Percentiles rank a stretch among this genome's conserved stretches.
Conservation (phyloP, 64 coral and sea anemone genomes). For the Trachythela sp. region DNA sequence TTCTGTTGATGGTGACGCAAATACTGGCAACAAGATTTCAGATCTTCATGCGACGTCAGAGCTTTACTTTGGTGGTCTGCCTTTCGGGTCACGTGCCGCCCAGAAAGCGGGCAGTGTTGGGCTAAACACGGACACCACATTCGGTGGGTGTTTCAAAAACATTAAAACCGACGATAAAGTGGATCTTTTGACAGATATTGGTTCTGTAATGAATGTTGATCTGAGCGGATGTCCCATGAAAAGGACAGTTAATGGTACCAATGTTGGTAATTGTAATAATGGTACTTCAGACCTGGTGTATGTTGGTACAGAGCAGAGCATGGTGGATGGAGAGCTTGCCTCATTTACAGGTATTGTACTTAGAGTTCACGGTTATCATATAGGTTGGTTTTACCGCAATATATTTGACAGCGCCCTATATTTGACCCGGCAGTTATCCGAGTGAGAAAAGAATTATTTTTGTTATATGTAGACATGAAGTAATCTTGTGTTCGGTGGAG, state of each 20-base stretch:
- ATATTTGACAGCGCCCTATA: no score
- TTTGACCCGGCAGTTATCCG: no score
- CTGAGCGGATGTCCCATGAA: not conserved
- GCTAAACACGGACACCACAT: not conserved
- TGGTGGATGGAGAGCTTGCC: not conserved
- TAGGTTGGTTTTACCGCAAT: no score
- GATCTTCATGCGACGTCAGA: not conserved
- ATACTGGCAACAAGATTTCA: not conserved
- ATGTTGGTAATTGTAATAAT: not conserved
- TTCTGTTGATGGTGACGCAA: not conserved
- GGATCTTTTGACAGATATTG: not conserved
- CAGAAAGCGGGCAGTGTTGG: not conserved
- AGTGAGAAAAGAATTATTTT: no score
- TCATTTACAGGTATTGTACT: not conserved
- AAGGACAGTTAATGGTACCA: not conserved
- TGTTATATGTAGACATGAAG: no score
- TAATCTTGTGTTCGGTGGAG: no score
- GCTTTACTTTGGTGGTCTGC: not conserved
- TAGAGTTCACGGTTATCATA: not conserved
- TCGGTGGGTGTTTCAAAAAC: not conserved
- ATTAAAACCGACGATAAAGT: not conserved
- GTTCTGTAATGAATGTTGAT: not conserved
- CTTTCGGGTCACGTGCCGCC: not conserved
- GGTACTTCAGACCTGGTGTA: not conserved
- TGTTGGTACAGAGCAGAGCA: not conserved